phyloP scores from a whole-genome alignment of 2,797 vertebrate genomes.

The Lacerta bilineata region DNA sequence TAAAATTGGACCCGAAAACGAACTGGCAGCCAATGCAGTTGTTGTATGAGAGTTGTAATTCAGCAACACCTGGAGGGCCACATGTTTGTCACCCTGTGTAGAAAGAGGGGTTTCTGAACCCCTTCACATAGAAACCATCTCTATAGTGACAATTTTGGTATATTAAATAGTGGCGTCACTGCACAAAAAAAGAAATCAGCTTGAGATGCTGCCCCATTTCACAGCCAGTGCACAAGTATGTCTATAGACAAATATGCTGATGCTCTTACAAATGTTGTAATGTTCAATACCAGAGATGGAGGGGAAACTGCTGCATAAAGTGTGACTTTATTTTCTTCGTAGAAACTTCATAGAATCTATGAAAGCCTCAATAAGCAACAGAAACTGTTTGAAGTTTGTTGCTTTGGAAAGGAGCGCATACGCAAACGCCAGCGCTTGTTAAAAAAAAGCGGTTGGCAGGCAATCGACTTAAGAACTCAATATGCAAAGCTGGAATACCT shows the following conservation, averaged over 20 bases:
- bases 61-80: too few species aligned
- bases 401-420: neutral
- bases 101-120: constrained; percentile 6
- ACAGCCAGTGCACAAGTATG: neutral
- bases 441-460: neutral
- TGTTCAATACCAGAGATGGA: neutral
- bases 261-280: neutral
- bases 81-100: neutral
- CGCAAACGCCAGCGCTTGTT: constrained; percentile 16
- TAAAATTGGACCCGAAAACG: too few species aligned
- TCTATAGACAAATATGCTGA: neutral
- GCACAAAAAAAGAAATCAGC: neutral
- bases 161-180: neutral
- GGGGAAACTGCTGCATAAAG: neutral
- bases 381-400: neutral
- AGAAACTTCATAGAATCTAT: neutral
- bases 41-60: too few species aligned
- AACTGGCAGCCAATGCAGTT: too few species aligned
- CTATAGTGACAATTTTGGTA: neutral
- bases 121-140: neutral
- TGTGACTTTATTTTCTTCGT: neutral
- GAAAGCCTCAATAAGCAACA: neutral
- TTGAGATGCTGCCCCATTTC: neutral
- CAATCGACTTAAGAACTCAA: neutral
- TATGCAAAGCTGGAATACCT: constrained; percentile 21